Evolutionary conservation across 2,113 vertebrate species (phyloP).

Genomic region (Mobula birostris): DNA sequence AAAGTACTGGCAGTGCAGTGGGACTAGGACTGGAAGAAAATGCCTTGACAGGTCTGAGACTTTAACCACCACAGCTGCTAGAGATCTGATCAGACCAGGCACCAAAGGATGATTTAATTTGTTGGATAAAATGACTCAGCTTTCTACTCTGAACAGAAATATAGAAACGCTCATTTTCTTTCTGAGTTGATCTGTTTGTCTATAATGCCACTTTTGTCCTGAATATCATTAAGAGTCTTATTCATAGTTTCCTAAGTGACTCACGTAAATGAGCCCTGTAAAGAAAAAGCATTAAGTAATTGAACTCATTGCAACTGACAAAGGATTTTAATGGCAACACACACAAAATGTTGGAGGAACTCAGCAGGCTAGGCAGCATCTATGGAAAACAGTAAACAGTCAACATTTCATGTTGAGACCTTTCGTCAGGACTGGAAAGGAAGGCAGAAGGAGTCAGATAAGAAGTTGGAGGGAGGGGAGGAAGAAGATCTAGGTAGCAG

Average conservation of each 20-base stretch:
- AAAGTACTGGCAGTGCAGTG: neutral
- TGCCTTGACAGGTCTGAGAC: neutral
- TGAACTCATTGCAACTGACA: neutral
- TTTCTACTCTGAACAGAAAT: neutral
- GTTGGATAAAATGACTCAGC: neutral
- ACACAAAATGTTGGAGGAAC: no score
- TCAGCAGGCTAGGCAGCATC: no score
- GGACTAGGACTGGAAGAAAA: neutral
- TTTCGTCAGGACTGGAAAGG: no score
- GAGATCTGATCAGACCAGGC: neutral
- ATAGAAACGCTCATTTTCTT: neutral
- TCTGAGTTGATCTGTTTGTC: conserved; percentile 10
- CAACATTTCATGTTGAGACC: no score
- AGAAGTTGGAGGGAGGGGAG: no score
- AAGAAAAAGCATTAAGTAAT: neutral
- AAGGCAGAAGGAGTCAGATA: no score
- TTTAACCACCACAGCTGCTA: neutral
- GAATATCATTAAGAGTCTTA: neutral
- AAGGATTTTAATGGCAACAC: no score
- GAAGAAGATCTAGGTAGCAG: no score
- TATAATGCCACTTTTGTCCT: neutral
- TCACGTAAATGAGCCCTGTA: neutral
- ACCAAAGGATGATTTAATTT: neutral
- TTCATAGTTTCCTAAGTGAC: conserved; percentile 18
- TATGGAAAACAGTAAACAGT: no score